Percentiles rank a stretch among this genome's conserved stretches.
Evolutionary conservation across 2,888 invertebrate species (phyloP).

Genomic region (Cantharis nigra): DNA sequence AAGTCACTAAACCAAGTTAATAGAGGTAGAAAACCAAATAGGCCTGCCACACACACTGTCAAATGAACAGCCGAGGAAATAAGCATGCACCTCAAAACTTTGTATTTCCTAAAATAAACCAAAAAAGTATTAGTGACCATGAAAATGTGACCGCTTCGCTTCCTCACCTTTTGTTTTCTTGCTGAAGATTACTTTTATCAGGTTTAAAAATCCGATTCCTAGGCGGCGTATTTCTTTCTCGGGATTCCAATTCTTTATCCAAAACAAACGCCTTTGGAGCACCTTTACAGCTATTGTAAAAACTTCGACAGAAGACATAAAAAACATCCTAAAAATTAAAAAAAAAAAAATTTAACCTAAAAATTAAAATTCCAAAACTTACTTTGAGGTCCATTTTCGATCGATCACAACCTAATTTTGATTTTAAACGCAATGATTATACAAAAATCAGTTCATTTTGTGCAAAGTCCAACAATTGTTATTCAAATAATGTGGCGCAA

Average conservation of each 20-base stretch:
- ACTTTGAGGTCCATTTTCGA: slow-evolving; percentile 32
- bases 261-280: slow-evolving; percentile 75
- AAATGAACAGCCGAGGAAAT: slow-evolving; percentile 88
- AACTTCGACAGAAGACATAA: slow-evolving; percentile 70
- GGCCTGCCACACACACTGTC: slow-evolving; percentile 85
- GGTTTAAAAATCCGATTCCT: background rate
- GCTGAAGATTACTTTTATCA: background rate
- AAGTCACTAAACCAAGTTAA: slow-evolving; percentile 68
- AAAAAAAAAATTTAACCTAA: background rate
- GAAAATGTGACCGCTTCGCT: background rate
- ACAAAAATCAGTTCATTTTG: background rate
- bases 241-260: slow-evolving; percentile 77
- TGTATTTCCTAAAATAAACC: slow-evolving; percentile 70
- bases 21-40: slow-evolving; percentile 74
- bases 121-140: slow-evolving; percentile 25
- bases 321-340: slow-evolving; percentile 52
- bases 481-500: background rate
- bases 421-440: background rate
- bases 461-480: background rate
- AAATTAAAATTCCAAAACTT: background rate
- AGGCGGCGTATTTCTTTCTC: slow-evolving; percentile 46
- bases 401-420: background rate
- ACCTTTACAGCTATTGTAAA: slow-evolving; percentile 80
- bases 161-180: background rate
- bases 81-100: slow-evolving; percentile 79